Base-by-base conservation (phyloP, 2,113 vertebrate genomes). In the Ornithorhynchus anatinus region DNA sequence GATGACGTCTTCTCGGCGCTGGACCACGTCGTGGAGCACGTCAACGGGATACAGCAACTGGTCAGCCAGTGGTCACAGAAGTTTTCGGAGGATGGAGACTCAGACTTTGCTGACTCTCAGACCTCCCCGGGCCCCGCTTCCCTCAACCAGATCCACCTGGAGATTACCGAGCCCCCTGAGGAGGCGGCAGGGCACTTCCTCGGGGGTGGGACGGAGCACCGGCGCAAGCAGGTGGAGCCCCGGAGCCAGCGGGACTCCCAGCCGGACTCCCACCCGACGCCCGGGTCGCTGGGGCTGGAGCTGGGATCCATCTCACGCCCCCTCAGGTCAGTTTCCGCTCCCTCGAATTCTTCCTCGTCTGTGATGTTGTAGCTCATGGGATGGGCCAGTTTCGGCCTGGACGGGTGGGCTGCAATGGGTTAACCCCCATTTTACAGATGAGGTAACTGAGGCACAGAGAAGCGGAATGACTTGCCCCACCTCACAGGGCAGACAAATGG, bases 1-100 rank as follows among this genome's bases (percentile, higher is more conserved):
- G 92, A 95, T 0, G 94, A 96, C 1, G 92, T 96, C 11, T 96
- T 96, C 59, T 92, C 93, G 3, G 95, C 95, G 23, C 83, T 96
- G 61, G 95, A 97, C 84, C 85, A 68, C 4, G 86, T 96, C 20
- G 85, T 96, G 90, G 94, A 95, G 62, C 89, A 95, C 45, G 93
- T 96, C 81, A 92, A 85, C 1, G 77, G 92, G 15, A 92, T 97
- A 29, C 95, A 93, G 20, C 92, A 94, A 32, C 51, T 95, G 53
- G 94, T 96, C 23, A 86, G 89, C 75, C 85, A 92, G 25, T 96
- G 95, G 95, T 86, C 94, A 2, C 92, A 95, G 58, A 91, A 90
- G 51, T 44, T 96, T 4, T 93, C 94, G 0, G 92, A 90, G 37
- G 92, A 95, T 22, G 91, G 90, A 6, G 84, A 89, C 61, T 92